Evolutionary conservation across 2,888 invertebrate genomes (phyloP).

Genomic region (Deroplatys truncata): DNA sequence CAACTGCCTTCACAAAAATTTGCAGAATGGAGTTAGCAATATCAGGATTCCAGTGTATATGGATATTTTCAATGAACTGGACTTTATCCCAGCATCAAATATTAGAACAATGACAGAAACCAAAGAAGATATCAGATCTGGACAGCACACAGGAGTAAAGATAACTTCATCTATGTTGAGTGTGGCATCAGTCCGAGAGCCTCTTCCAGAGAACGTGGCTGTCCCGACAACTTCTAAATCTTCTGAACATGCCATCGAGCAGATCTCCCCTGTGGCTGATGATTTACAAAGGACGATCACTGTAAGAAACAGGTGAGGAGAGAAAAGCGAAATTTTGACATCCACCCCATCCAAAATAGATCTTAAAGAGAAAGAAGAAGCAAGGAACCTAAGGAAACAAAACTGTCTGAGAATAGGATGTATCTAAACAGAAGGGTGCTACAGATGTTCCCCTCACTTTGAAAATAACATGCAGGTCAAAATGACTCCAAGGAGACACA

Average conservation of each 20-base stretch:
- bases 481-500: too few species aligned
- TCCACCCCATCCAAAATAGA: neutral
- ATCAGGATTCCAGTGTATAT: neutral
- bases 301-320: neutral
- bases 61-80: neutral
- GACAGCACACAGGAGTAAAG: neutral
- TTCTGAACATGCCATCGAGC: neutral
- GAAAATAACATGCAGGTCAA: too few species aligned
- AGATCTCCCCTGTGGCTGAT: neutral
- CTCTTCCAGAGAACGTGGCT: neutral
- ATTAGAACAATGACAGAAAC: neutral
- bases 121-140: too few species aligned
- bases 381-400: too few species aligned
- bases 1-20: neutral
- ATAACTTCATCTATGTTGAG: neutral
- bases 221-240: neutral
- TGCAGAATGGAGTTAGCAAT: neutral
- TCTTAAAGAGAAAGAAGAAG: neutral
- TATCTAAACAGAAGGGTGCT: neutral
- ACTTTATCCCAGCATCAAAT: neutral
- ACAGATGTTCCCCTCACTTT: too few species aligned
- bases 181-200: neutral
- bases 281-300: neutral
- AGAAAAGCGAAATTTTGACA: neutral
- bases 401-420: neutral